phyloP scores from a whole-genome alignment of 2,888 invertebrate species.

The Philhelius pedissequus region DNA sequence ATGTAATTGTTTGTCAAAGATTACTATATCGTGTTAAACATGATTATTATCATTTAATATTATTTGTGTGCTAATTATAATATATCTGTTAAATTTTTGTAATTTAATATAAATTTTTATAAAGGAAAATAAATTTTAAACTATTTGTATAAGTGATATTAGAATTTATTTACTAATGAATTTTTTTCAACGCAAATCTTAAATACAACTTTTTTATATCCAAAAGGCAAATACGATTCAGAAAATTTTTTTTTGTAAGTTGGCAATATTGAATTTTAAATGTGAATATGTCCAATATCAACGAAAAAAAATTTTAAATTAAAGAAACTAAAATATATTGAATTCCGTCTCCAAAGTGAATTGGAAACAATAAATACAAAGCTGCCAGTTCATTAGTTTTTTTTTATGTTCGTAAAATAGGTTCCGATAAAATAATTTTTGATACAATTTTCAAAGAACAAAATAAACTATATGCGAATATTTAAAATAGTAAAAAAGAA shows the following conservation, averaged over 20 bases:
- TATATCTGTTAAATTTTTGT: constrained; percentile 26
- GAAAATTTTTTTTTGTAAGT: not conserved
- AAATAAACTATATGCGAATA: not conserved
- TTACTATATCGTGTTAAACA: constrained; percentile 30
- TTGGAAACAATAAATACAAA: constrained; percentile 49
- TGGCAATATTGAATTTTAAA: not conserved
- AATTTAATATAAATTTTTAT: constrained; percentile 27
- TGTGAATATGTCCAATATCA: constrained; percentile 7
- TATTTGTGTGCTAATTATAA: constrained; percentile 40
- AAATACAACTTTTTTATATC: constrained; percentile 1
- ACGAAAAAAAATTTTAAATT: not conserved
- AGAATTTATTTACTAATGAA: constrained; percentile 56
- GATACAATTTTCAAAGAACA: constrained; percentile 19
- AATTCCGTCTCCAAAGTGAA: constrained; percentile 49
- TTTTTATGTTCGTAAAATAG: constrained; percentile 25
- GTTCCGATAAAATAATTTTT: constrained; percentile 36
- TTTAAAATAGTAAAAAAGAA: not conserved
- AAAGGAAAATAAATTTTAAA: not conserved
- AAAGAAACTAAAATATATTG: not conserved
- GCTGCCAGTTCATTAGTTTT: constrained; percentile 45
- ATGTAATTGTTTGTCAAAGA: constrained; percentile 13
- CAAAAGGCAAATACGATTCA: not conserved
- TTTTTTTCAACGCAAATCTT: constrained; percentile 12
- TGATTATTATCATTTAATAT: constrained; percentile 6
- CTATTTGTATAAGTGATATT: constrained; percentile 62